Evolutionary conservation across 2,888 invertebrate genomes (phyloP).

Genomic region (Clistopyga incitator): DNA sequence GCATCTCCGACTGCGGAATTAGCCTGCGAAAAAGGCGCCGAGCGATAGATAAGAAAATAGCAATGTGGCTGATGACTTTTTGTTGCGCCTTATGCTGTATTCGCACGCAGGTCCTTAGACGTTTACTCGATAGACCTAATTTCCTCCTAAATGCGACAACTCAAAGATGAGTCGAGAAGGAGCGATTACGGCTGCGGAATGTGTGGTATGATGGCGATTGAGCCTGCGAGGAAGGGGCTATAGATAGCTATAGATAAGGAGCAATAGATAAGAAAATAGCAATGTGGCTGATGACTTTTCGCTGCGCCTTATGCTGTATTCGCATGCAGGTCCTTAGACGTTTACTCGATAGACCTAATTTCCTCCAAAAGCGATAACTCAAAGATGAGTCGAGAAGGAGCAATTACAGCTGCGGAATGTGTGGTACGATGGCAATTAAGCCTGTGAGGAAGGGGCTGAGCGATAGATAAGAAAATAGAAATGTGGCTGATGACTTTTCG

Average conservation of each 20-base stretch:
- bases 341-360: background rate
- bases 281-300: constrained; percentile 4
- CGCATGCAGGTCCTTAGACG: too few species aligned
- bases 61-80: constrained; percentile 6
- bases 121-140: background rate
- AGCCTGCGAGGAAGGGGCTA: background rate
- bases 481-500: background rate
- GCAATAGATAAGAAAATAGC: constrained; percentile 36
- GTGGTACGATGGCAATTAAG: too few species aligned
- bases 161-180: background rate
- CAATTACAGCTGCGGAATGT: background rate
- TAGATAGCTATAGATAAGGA: too few species aligned
- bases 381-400: background rate
- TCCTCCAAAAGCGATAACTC: background rate
- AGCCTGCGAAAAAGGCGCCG: background rate
- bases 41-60: constrained; percentile 35
- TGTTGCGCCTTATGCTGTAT: constrained; percentile 25
- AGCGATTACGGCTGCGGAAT: background rate
- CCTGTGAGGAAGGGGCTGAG: background rate
- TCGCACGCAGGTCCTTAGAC: too few species aligned
- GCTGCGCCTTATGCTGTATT: constrained; percentile 23
- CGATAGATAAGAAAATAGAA: constrained; percentile 38
- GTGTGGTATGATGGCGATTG: too few species aligned
- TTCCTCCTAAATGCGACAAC: background rate
- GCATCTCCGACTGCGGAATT: too few species aligned